Percentiles rank a stretch among this genome's conserved stretches.
phyloP scores from a whole-genome alignment of 2,113 vertebrate species.

The Aviceda subcristata region DNA sequence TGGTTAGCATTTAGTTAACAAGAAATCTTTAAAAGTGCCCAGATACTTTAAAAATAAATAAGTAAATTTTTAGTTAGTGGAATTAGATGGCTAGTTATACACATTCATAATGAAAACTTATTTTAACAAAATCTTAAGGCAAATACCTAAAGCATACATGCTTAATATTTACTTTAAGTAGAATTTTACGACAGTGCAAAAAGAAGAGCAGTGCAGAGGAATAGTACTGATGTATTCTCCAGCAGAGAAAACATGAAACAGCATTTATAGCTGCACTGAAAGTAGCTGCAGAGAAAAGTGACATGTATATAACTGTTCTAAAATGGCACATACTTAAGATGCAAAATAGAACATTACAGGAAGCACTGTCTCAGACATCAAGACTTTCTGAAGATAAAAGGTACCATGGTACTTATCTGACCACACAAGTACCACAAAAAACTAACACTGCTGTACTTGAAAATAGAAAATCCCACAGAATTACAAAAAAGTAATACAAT shows the following conservation, averaged over 20 bases:
- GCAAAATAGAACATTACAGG: not conserved
- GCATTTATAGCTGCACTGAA: not conserved
- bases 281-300: not conserved
- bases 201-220: not conserved
- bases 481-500: not conserved
- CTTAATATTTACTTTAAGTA: not conserved
- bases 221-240: not conserved
- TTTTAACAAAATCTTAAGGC: not conserved
- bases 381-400: not conserved
- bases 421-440: not conserved
- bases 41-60: not conserved
- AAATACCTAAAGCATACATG: not conserved
- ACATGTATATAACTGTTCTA: not conserved
- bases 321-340: not conserved
- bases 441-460: not conserved
- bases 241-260: not conserved
- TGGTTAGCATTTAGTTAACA: not conserved
- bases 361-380: not conserved
- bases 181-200: not conserved
- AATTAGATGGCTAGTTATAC: not conserved
- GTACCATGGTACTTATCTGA: not conserved
- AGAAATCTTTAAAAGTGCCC: not conserved
- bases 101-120: not conserved
- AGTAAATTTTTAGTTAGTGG: not conserved
- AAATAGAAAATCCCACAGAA: not conserved